phyloP scores from a whole-genome alignment of 2,113 vertebrate genomes.

The Fulica atra region DNA sequence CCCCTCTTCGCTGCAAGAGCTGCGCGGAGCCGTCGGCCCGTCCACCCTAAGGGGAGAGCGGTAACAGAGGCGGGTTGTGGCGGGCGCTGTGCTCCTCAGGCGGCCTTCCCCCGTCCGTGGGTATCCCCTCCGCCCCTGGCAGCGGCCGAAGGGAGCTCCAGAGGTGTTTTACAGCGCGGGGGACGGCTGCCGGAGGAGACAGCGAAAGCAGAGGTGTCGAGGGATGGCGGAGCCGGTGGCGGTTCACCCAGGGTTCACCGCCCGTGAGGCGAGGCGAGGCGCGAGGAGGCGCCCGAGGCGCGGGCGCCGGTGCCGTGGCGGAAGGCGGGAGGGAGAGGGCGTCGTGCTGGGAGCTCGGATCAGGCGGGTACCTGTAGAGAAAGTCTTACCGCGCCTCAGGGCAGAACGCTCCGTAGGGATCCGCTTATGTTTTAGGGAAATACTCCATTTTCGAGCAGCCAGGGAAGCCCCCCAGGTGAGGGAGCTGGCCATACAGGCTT shows the following conservation, averaged over 20 bases:
- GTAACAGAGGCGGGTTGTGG: too few species aligned
- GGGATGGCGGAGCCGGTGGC: too few species aligned
- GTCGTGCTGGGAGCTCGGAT: accelerated
- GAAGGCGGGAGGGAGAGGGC: too few species aligned
- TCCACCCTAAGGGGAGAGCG: too few species aligned
- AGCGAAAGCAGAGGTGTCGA: not conserved
- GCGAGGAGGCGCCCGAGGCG: not conserved
- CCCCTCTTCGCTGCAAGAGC: not conserved
- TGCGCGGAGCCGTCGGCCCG: not conserved
- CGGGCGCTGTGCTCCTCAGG: too few species aligned
- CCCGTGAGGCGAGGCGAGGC: not conserved
- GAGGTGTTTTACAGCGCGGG: too few species aligned
- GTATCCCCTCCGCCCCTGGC: too few species aligned
- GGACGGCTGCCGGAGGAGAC: not conserved
- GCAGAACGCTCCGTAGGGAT: not conserved
- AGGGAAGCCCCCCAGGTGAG: too few species aligned
- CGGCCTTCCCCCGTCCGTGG: too few species aligned
- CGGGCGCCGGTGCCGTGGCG: too few species aligned
- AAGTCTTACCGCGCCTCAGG: not conserved
- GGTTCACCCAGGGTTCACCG: not conserved
- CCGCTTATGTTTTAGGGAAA: not conserved
- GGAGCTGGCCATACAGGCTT: accelerated
- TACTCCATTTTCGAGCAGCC: not conserved
- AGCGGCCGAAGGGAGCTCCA: too few species aligned
- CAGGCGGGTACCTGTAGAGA: accelerated